Evolutionary conservation across 2,113 vertebrate species (phyloP).

Genomic region (Labrus mixtus): DNA sequence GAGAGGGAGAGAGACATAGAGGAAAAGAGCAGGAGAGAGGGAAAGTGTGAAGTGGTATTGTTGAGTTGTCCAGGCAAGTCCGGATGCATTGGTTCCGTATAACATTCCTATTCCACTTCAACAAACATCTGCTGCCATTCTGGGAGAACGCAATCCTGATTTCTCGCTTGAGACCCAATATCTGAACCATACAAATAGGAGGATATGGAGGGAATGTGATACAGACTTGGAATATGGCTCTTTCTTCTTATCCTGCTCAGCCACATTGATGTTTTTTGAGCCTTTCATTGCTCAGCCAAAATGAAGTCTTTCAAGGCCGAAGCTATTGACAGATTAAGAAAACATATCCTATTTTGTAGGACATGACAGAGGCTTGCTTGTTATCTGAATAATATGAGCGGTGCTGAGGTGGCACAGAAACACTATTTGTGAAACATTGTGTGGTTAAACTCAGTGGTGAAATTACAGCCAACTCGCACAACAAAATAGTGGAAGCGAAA

Average conservation of each 20-base stretch:
- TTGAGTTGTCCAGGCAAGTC: constrained; percentile 72
- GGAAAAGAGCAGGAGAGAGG: constrained; percentile 30
- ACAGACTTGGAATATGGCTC: constrained; percentile 75
- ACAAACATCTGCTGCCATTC: constrained; percentile 71
- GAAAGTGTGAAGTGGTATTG: constrained; percentile 70
- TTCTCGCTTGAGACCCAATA: constrained; percentile 79
- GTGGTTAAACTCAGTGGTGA: constrained; percentile 61
- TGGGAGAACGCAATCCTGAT: constrained; percentile 75
- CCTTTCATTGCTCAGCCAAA: constrained; percentile 81
- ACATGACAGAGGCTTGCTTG: constrained; percentile 71
- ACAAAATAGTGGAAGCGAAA: constrained; percentile 51
- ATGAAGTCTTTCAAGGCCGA: constrained; percentile 78
- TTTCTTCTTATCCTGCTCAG: constrained; percentile 82
- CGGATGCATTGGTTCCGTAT: constrained; percentile 84
- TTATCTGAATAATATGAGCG: constrained; percentile 79
- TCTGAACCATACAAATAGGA: constrained; percentile 79
- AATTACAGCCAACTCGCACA: constrained; percentile 57
- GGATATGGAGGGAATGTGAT: constrained; percentile 67
- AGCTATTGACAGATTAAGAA: constrained; percentile 80
- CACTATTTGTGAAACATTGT: constrained; percentile 67
- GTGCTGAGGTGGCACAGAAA: constrained; percentile 71
- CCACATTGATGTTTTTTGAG: constrained; percentile 82
- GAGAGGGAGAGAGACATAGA: constrained; percentile 36
- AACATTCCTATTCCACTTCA: constrained; percentile 80
- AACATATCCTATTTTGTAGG: constrained; percentile 78